A percentile compares a stretch with the other conserved stretches of the same genome.
These are phyloP conservation scores for Enhydra lutris DNA, from an alignment of 2,113 vertebrate species.

Conservation along the genomic window DNA sequence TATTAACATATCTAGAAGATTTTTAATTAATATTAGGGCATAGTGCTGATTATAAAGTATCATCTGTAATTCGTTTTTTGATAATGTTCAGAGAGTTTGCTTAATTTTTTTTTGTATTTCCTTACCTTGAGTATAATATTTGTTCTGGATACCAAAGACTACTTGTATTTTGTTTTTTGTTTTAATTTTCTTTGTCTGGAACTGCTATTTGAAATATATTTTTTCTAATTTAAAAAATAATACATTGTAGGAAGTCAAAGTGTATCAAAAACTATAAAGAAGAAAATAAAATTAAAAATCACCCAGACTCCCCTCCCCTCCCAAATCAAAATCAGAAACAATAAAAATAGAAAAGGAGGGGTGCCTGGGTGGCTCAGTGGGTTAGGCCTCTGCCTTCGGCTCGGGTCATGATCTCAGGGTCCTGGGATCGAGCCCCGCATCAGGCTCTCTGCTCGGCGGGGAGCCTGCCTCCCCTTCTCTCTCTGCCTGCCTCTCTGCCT, in stretches of 20 bases:
- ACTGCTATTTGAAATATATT: slow-evolving; percentile 4
- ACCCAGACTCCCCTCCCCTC: not conserved
- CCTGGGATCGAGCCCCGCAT: no score
- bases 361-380: no score
- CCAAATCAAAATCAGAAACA: not conserved
- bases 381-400: no score
- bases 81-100: not conserved
- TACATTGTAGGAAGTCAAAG: not conserved
- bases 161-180: not conserved
- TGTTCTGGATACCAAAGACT: not conserved
- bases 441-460: no score
- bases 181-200: not conserved
- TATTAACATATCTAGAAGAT: slow-evolving; percentile 5
- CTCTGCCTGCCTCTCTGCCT: no score
- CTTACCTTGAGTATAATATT: not conserved
- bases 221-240: not conserved
- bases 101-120: not conserved
- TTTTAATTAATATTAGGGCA: slow-evolving; percentile 7
- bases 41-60: not conserved
- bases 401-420: no score
- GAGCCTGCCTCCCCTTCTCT: no score
- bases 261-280: not conserved
- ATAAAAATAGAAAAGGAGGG: not conserved
- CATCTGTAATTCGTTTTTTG: slow-evolving; percentile 1
- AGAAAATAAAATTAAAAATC: slow-evolving; percentile 25